Evolutionary conservation across 2,113 vertebrate species (phyloP), one percentile per base, ranked within the genome.

Genomic region (Prionailurus viverrinus): DNA sequence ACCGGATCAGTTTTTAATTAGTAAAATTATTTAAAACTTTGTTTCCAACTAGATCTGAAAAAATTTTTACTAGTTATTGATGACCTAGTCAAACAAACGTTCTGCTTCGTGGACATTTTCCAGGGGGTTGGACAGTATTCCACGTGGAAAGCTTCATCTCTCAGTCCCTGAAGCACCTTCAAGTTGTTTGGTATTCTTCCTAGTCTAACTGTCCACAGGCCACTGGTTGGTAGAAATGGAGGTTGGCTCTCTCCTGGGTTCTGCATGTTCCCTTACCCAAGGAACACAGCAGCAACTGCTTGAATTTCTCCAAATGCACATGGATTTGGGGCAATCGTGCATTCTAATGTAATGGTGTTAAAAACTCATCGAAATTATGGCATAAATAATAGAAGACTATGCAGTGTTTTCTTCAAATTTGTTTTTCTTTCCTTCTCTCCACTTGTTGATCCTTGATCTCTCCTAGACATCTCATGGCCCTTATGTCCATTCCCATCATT

Each of bases 281-380:
- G 5, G 65, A 33, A 41, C 41, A 55, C 41, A 45, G 23, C 4
- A 68, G 36, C 51, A 48, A 36, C 9, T 66, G 23, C 10, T 73
- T 80, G 12, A 29, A 23, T 68, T 74, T 74, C 85, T 92, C 36
- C 92, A 96, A 13, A 39, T 41, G 9, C 5, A 16, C 9, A 4
- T 8, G 2, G 7, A 29, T 87, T 51, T 63, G 33, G n/a, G 39
- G 12, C 16, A 41, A 4, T 7, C 0, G 0, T 31, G 3, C 33
- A 63, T 84, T 63, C 21, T n/a, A 31, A 48, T 48, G 4, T 27
- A 29, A 65, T 31, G 12, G 1, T 8, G 21, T 88, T 45, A 65
- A 76, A 73, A 89, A 85, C 15, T 23, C 14, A 58, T 89, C 78
- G 58, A n/a, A 39, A 48, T n/a, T 25, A 39, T 18, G 45, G 16